A percentile compares a stretch with the other conserved stretches of the same genome.
These are phyloP conservation scores for Lutjanus argentimaculatus DNA, from an alignment of 2,797 vertebrate species.

Conservation along the genomic window DNA sequence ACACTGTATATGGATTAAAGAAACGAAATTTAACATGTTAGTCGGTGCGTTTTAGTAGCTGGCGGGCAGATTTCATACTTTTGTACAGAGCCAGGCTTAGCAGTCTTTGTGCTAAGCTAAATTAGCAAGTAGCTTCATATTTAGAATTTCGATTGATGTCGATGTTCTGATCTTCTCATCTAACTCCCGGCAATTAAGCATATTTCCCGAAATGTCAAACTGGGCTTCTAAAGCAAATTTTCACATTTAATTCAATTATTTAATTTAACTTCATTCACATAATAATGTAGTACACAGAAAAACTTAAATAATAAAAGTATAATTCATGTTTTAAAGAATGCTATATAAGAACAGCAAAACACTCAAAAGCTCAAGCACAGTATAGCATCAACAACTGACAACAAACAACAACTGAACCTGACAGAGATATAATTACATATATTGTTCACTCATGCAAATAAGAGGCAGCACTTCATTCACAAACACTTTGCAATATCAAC, in stretches of 20 bases:
- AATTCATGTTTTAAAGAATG: not conserved
- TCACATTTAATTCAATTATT: not conserved
- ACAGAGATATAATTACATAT: conserved; percentile 19
- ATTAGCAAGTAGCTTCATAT: not conserved
- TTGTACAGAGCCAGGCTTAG: not conserved
- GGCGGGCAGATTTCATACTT: not conserved
- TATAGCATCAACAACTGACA: not conserved
- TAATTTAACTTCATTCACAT: not conserved
- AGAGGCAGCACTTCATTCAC: conserved; percentile 15
- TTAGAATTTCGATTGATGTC: not conserved
- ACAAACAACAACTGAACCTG: not conserved
- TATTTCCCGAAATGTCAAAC: not conserved
- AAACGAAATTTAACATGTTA: not conserved
- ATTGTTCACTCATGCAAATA: conserved; percentile 24
- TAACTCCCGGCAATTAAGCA: no score
- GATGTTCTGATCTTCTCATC: no score
- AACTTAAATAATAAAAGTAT: not conserved
- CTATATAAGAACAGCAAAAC: not conserved
- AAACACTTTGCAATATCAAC: conserved; percentile 32
- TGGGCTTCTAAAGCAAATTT: conserved; percentile 6
- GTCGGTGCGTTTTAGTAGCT: not conserved
- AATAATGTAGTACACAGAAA: not conserved
- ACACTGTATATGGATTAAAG: no score
- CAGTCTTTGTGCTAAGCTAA: not conserved
- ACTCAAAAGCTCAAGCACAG: not conserved